Evolutionary conservation across 2,797 vertebrate genomes (phyloP).

Genomic region (Bovichtus diacanthus): DNA sequence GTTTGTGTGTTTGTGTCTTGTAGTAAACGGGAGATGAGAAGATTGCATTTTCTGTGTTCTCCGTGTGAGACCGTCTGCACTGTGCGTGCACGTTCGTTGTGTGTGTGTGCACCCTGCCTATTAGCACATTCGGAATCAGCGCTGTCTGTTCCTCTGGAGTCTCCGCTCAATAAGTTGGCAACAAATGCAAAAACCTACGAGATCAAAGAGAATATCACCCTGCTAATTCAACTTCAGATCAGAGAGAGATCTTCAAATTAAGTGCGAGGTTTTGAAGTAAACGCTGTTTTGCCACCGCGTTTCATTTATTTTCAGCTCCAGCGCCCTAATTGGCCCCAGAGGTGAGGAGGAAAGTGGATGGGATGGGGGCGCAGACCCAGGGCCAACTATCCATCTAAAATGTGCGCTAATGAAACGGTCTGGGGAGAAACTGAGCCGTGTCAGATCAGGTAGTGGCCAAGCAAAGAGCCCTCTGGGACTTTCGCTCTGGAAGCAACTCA

Average conservation of each 20-base stretch:
- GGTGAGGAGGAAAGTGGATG: constrained; percentile 67
- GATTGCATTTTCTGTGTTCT: neutral
- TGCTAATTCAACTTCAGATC: constrained; percentile 73
- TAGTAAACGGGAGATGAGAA: neutral
- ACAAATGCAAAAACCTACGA: constrained; percentile 70
- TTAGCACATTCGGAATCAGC: constrained; percentile 15
- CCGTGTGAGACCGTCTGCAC: constrained; percentile 3
- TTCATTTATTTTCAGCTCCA: constrained; percentile 72
- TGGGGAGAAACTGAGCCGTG: constrained; percentile 60
- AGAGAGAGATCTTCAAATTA: constrained; percentile 76
- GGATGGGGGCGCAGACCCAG: constrained; percentile 48
- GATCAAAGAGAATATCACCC: constrained; percentile 70
- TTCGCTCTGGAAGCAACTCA: constrained; percentile 20
- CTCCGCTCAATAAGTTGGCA: constrained; percentile 64
- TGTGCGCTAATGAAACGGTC: constrained; percentile 69
- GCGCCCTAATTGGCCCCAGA: constrained; percentile 78
- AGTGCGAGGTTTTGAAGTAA: constrained; percentile 74
- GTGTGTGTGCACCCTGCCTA: neutral
- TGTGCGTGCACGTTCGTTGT: constrained; percentile 1
- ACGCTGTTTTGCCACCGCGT: constrained; percentile 72
- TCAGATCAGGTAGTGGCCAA: constrained; percentile 37
- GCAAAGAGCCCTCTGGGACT: constrained; percentile 43
- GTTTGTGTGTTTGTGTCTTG: neutral
- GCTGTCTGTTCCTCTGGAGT: constrained; percentile 43
- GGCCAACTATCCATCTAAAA: constrained; percentile 66